These are phyloP conservation scores for Pseudococcus viburni DNA, from an alignment of 2,888 invertebrate genomes.

Conservation along the genomic window DNA sequence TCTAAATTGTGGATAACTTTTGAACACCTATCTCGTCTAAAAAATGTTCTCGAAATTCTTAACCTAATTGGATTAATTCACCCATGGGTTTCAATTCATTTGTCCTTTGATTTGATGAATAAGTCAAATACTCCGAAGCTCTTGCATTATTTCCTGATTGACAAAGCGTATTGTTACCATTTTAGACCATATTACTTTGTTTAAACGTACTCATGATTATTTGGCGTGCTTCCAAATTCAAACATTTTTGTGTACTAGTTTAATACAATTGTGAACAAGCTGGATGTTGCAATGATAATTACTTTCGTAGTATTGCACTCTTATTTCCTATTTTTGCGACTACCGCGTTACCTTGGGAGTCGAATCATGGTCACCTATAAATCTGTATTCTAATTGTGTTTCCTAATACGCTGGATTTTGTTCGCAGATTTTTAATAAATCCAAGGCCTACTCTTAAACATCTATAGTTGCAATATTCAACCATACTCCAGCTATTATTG, in stretches of 20 bases:
- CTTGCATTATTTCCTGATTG: conserved; percentile 1
- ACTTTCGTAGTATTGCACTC: conserved; percentile 7
- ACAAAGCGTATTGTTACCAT: background rate
- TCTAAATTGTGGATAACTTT: background rate
- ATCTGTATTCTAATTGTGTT: background rate
- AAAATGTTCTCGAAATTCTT: background rate
- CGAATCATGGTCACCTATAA: conserved; percentile 13
- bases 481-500: conserved; percentile 56
- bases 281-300: conserved; percentile 13
- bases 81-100: background rate
- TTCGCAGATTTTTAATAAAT: conserved; percentile 62
- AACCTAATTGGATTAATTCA: background rate
- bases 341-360: background rate
- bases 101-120: background rate
- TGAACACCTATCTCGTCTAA: background rate
- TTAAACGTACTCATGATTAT: background rate
- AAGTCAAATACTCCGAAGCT: background rate
- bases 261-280: background rate
- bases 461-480: background rate
- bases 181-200: background rate
- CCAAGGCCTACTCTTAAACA: conserved; percentile 61
- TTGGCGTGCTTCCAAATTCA: background rate
- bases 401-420: background rate
- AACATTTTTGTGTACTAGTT: background rate
- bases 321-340: conserved; percentile 24